Evolutionary conservation across 2,113 vertebrate species (phyloP), one percentile per base, ranked within the genome.

Genomic region (Fulica atra): DNA sequence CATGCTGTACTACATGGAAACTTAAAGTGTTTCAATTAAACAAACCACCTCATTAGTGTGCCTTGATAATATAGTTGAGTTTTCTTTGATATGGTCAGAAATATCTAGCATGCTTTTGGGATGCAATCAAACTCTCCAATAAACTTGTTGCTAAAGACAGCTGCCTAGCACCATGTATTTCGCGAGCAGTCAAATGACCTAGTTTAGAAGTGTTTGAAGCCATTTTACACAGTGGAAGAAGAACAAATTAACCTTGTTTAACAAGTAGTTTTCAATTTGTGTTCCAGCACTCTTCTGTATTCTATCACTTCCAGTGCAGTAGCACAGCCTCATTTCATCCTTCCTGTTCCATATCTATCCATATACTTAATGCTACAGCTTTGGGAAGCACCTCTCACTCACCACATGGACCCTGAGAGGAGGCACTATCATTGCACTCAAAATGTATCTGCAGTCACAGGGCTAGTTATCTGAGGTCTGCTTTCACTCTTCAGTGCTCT

Each of bases 11-110:
- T 96, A 97, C 95, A 96, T 94, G 90, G 96, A 95, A 96, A 98
- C 93, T 97, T 97, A 97, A 97, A 97, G 66, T 81, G 97, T 95
- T 97, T 98, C 97, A 97, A 93, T 97, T 97, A 98, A 97, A 97
- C 97, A 98, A 98, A 97, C 96, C 81, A 60, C 96, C 97, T 98
- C 96, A 97, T 98, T 97, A 97, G 94, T 97, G 87, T 72, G 97
- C 92, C 97, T 97, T 96, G 96, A 96, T 97, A 96, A 96, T 78
- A 74, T 68, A 94, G 92, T 87, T 97, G 94, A 89, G 92, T 94
- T 96, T 97, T 97, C 97, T 98, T 97, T 97, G 97, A 98, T 95
- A 98, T 91, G 96, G 95, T 97, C 97, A 96, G 97, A 98, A 98
- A 97, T 94, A 92, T 96, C 90, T 92, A 92, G 94, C 92, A 95